Base-by-base conservation (phyloP, 2,113 vertebrate species). In the Ardeotis arabs region DNA sequence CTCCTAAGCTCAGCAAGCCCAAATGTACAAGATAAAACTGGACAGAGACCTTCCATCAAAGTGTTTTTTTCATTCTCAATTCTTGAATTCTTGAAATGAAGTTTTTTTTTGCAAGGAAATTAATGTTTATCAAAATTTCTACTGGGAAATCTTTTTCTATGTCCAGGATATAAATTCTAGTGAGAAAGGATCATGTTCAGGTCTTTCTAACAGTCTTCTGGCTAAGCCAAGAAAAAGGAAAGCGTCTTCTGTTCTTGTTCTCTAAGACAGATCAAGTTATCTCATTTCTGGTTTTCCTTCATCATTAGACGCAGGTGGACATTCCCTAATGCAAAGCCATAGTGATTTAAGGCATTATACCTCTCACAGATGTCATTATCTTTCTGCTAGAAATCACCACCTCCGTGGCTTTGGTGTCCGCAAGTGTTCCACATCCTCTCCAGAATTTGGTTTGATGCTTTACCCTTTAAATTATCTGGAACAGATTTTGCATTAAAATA, bases 241-340 rank as follows among this genome's bases (percentile, higher is more conserved):
- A 53, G 2, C 3, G 47, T 67, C 35, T 56, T 15, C 59, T 28
- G 20, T 62, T 83, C 23, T 69, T 62, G 24, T 27, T 3, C 45
- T 75, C 31, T 49, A 68, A 59, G 13, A 50, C 6, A 24, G 39
- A 68, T 41, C 10, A 70, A 41, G 13, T 18, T 53, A n/a, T 24
- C 19, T 66, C 7, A 33, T 35, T 84, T 80, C 27, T 58, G 25
- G 11, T 63, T 89, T 91, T 75, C 10, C 2, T 67, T 82, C 47
- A 50, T 59, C 0, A 0, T 67, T 84, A 75, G 22, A 11, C 7
- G 16, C 13, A 62, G 8, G 35, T n/a, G 24, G 31, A 25, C 13
- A n/a, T 16, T 39, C 6, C 6, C 4, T 69, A 60, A 59, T 6
- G 4, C 12, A 70, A 80, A 77, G 4, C 4, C 41, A 8, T 14